phyloP scores from a whole-genome alignment of 2,113 vertebrate genomes.

The Bombycilla garrulus region DNA sequence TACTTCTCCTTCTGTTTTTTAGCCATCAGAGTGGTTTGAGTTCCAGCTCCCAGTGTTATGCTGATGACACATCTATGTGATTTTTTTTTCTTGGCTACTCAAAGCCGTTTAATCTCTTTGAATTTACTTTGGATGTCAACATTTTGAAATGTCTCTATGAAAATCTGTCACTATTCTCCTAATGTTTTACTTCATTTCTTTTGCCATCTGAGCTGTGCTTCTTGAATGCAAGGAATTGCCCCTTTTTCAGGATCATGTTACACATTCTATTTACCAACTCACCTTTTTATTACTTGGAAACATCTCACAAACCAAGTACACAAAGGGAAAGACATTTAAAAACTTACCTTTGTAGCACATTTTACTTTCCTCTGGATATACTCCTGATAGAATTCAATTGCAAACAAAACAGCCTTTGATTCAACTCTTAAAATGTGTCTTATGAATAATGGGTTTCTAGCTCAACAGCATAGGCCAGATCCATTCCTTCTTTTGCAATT shows the following conservation, averaged over 20 bases:
- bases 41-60: conserved; percentile 7
- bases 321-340: not conserved
- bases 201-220: not conserved
- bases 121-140: conserved; percentile 36
- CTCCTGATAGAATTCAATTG: not conserved
- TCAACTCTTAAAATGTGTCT: not conserved
- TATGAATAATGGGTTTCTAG: not conserved
- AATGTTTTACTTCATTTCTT: not conserved
- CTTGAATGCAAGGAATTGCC: not conserved
- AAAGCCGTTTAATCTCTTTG: conserved; percentile 43
- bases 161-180: conserved; percentile 19
- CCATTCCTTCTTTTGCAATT: not conserved
- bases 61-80: not conserved
- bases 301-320: not conserved
- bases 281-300: not conserved
- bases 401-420: not conserved
- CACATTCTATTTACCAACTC: not conserved
- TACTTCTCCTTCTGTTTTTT: not conserved
- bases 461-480: not conserved
- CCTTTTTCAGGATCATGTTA: not conserved
- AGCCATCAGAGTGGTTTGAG: not conserved
- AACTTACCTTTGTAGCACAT: not conserved
- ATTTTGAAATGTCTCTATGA: conserved; percentile 31
- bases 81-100: conserved; percentile 20
- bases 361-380: not conserved